Evolutionary conservation across 2,797 vertebrate species (phyloP).

Genomic region (Myotis planiceps): DNA sequence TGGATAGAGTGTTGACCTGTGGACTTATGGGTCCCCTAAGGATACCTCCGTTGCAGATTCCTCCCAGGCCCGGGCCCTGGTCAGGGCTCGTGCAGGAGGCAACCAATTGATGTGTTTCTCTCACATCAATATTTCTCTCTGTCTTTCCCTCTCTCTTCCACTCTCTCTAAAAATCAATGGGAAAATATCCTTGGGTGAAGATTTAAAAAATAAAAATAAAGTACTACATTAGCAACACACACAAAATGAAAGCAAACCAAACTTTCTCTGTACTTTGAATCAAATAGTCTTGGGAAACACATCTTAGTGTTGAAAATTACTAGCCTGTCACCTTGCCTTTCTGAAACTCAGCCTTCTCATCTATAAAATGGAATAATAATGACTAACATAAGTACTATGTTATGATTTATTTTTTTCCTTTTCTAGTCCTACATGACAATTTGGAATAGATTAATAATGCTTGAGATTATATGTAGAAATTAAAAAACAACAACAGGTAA

Average conservation of each 20-base stretch:
- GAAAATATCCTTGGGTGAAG: too few species aligned
- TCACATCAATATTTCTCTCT: too few species aligned
- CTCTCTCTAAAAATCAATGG: too few species aligned
- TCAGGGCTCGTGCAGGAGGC: too few species aligned
- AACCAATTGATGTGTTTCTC: too few species aligned
- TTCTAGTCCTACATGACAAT: neutral
- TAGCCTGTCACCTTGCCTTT: neutral
- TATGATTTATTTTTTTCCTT: neutral
- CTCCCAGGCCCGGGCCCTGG: too few species aligned
- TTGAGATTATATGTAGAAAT: neutral
- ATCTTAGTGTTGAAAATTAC: neutral
- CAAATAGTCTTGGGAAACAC: neutral
- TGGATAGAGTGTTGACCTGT: too few species aligned
- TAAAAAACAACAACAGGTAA: neutral
- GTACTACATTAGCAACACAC: neutral
- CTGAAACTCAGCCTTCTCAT: neutral
- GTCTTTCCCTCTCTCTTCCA: too few species aligned
- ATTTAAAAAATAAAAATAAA: neutral
- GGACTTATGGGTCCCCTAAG: too few species aligned
- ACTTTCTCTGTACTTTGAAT: neutral
- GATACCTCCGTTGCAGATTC: too few species aligned
- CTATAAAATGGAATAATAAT: neutral
- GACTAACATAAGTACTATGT: neutral
- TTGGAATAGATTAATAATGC: neutral
- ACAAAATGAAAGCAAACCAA: neutral